Evolutionary conservation across 2,888 invertebrate genomes (phyloP).

Genomic region (Protophormia terraenovae): DNA sequence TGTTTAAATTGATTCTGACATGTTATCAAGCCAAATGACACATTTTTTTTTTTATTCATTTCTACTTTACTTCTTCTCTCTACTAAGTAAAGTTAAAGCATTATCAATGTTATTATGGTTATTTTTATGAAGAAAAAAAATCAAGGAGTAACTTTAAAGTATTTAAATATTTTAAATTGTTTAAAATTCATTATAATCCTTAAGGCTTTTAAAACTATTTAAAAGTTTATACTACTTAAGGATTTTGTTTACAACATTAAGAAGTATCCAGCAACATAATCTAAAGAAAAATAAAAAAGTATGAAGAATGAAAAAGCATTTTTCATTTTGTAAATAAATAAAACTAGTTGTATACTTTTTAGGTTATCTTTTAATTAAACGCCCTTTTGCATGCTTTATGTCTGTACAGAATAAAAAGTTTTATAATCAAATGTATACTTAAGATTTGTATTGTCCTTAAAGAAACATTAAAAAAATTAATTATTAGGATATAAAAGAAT

Average conservation of each 20-base stretch:
- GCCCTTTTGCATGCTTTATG: background rate
- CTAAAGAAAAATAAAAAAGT: background rate
- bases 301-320: background rate
- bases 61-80: background rate
- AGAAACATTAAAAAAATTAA: no score
- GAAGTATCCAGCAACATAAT: background rate
- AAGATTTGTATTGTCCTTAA: no score
- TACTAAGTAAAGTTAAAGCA: background rate
- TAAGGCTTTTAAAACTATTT: background rate
- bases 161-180: conserved; percentile 27
- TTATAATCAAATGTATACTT: no score
- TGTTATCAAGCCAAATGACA: conserved; percentile 22
- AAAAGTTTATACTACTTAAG: background rate
- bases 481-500: no score
- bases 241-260: background rate
- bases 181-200: conserved; percentile 8
- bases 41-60: background rate
- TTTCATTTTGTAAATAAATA: no score
- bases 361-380: conserved; percentile 13
- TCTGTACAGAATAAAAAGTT: background rate
- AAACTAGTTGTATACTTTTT: background rate
- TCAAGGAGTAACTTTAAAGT: background rate
- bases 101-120: background rate
- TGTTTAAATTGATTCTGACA: conserved; percentile 40
- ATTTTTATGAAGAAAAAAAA: no score